phyloP scores from a whole-genome alignment of 2,113 vertebrate genomes.

The Toxotes jaculatrix region DNA sequence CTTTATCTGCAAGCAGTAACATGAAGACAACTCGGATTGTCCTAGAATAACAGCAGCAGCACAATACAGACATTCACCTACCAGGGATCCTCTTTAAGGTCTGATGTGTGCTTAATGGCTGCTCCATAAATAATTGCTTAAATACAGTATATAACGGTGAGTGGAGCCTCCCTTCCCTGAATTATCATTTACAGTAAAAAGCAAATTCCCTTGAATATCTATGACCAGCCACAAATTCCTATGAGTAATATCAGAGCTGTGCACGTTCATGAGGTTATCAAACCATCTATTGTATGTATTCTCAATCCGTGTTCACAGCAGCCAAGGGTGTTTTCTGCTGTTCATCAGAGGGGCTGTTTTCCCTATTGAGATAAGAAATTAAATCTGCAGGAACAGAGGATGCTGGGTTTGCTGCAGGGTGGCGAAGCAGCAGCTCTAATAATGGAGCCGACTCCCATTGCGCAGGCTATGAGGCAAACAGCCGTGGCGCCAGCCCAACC shows the following conservation, averaged over 20 bases:
- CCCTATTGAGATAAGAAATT: conserved; percentile 81
- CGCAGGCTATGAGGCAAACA: conserved; percentile 78
- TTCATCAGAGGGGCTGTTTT: conserved; percentile 77
- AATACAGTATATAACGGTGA: conserved; percentile 33
- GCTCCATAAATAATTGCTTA: conserved; percentile 57
- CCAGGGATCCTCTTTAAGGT: conserved; percentile 45
- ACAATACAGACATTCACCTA: conserved; percentile 48
- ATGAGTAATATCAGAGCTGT: conserved; percentile 39
- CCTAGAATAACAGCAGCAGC: conserved; percentile 36
- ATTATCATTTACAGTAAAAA: conserved; percentile 62
- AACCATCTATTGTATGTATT: conserved; percentile 66
- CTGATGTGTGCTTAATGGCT: conserved; percentile 52
- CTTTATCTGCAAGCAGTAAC: conserved; percentile 55
- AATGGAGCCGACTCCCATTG: conserved; percentile 81
- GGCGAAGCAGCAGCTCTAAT: conserved; percentile 76
- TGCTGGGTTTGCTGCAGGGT: conserved; percentile 80
- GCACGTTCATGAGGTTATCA: conserved; percentile 62
- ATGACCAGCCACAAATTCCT: conserved; percentile 43
- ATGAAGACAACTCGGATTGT: conserved; percentile 32
- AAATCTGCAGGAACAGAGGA: conserved; percentile 80
- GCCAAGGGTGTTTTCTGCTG: conserved; percentile 64
- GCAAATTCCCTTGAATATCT: conserved; percentile 53
- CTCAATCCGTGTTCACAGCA: conserved; percentile 61
- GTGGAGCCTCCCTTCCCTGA: conserved; percentile 25
- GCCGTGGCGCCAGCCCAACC: conserved; percentile 77